Percentiles rank a stretch among this genome's conserved stretches.
Evolutionary conservation across 2,888 invertebrate genomes (phyloP).

Genomic region (Tanytarsus gracilentus): DNA sequence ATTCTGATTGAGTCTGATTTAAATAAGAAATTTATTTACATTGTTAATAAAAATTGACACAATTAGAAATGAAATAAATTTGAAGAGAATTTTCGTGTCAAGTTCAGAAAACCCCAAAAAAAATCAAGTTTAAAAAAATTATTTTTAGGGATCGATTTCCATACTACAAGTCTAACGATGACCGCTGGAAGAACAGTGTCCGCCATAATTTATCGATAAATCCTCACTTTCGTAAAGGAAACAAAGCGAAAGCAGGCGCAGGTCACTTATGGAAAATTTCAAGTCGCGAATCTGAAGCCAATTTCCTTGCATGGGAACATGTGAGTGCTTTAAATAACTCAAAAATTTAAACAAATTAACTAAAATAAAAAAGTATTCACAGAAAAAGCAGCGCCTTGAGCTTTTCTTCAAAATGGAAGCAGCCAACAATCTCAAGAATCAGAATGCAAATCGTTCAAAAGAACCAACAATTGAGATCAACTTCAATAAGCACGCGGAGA

Average conservation of each 20-base stretch:
- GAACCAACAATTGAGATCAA: neutral
- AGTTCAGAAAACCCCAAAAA: too few relatives aligned
- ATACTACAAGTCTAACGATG: conserved; percentile 81
- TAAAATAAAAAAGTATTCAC: neutral
- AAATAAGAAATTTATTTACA: too few relatives aligned
- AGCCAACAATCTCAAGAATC: conserved; percentile 31
- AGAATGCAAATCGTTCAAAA: conserved; percentile 17
- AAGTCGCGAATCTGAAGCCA: conserved; percentile 50
- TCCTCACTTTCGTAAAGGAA: conserved; percentile 82
- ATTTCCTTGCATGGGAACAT: conserved; percentile 49
- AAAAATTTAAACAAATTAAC: neutral
- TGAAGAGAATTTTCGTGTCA: too few relatives aligned
- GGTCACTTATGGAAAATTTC: conserved; percentile 86
- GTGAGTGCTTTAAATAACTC: conserved; percentile 39
- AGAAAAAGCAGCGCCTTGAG: conserved; percentile 50
- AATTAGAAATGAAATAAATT: too few relatives aligned
- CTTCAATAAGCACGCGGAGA: neutral
- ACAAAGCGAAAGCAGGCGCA: conserved; percentile 76
- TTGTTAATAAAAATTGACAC: too few relatives aligned
- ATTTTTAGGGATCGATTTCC: conserved; percentile 85
- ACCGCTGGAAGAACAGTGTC: conserved; percentile 88
- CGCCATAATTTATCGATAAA: conserved; percentile 85
- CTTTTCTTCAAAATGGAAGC: conserved; percentile 47
- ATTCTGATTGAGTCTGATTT: too few relatives aligned
- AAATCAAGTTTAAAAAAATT: too few relatives aligned